Evolutionary conservation across 2,797 vertebrate species (phyloP), one percentile per base, ranked within the genome.

Genomic region (Sebastes wilsoni): DNA sequence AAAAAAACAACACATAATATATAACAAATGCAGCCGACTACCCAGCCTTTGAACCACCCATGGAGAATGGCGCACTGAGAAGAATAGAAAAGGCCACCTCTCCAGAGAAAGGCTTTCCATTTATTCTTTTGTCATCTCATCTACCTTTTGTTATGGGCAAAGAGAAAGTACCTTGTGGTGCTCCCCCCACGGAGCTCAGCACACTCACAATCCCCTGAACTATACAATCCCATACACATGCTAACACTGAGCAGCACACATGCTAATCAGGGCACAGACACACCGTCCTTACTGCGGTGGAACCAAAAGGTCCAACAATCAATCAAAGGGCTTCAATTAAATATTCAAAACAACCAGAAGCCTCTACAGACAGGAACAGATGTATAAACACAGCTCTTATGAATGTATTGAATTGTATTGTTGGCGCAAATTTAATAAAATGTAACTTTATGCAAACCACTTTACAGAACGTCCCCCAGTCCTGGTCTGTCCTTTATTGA

Each of bases 121-220:
- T 80, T 69, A 22, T 70, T 85, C 79, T 80, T 87, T 81, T 82
- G 55, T 88, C 80, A 12, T 11, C 42, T 71, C 62, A 56, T 80
- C 77, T 60, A 76, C 79, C 82, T 86, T 92, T 92, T 89, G 87
- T 90, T 79, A 79, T 84, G 65, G 59, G 81, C 58, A 83, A 76
- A 75, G 71, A 68, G 59, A 83, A 75, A 89, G 82, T 70, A 62
- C 58, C 54, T 79, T 64, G 34, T n/a, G 72, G 61, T 38, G 27
- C 80, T 81, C 84, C 20, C 86, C 79, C 86, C 80, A 73, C 69
- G 14, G 54, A 71, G 22, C 49, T 36, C 75, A 82, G 34, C 58
- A 73, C 58, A 58, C 77, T 66, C 73, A 78, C 78, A 58, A 55
- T 27, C 65, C 65, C 66, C 68, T 32, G 0, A 81, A 52, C 83